A percentile compares a stretch with the other conserved stretches of the same genome.
Evolutionary conservation across 2,113 vertebrate genomes (phyloP).

Genomic region (Chascanopsetta lugubris): DNA sequence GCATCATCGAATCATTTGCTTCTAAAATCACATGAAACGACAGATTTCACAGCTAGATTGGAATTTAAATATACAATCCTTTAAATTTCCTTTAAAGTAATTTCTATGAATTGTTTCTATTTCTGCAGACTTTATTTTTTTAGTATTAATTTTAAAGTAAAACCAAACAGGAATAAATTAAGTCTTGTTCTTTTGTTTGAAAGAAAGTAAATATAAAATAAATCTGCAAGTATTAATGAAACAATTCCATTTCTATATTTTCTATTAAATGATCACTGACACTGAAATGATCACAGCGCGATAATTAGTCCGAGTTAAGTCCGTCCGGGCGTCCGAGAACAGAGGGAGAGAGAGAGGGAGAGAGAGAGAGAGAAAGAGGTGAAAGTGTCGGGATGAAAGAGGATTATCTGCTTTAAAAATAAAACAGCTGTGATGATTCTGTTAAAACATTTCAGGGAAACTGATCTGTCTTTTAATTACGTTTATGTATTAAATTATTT

Average conservation of each 20-base stretch:
- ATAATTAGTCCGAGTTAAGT: conserved; percentile 26
- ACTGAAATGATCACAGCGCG: not conserved
- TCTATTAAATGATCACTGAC: not conserved
- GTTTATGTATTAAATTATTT: not conserved
- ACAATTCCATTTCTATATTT: not conserved
- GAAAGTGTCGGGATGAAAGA: conserved; percentile 48
- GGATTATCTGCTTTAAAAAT: conserved; percentile 41
- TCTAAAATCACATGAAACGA: not conserved
- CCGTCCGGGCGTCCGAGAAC: not conserved
- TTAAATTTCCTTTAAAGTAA: not conserved
- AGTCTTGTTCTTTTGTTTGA: too few relatives aligned
- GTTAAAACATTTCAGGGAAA: conserved; percentile 12
- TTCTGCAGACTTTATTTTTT: not conserved
- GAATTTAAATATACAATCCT: not conserved
- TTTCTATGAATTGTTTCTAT: not conserved
- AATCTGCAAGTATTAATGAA: too few relatives aligned
- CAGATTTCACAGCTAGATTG: not conserved
- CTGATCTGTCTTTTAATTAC: not conserved
- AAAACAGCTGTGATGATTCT: conserved; percentile 30
- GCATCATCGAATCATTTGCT: not conserved
- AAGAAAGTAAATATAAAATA: too few relatives aligned
- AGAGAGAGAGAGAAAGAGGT: conserved; percentile 38
- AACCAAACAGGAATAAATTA: not conserved
- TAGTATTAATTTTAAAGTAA: not conserved
- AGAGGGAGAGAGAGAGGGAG: too few relatives aligned